Evolutionary conservation across 1,140 invertebrate species (phyloP), one percentile per base, ranked within the genome.

Genomic region (Diorhabda elongata): DNA sequence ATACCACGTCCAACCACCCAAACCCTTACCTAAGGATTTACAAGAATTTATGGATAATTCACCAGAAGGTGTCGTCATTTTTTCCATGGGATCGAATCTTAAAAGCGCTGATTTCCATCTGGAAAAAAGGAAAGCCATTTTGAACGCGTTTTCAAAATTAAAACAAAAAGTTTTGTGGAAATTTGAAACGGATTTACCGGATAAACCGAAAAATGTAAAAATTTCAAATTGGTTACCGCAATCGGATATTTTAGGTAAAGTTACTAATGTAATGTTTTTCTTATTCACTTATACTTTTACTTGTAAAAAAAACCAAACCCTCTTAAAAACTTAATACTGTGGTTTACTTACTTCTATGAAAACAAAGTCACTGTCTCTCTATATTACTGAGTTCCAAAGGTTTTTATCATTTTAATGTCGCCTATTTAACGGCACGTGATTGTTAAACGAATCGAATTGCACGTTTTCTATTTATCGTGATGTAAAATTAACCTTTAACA

Each of bases 131-230:
- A 72, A 83, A n/a, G 76, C 80, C 2, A 82, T 89, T 57, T 42
- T 87, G 2, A 78, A 80, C 2, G 83, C 81, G 2, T 83, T 89
- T 45, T 79, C 81, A 0, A 83, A 84, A 73, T 70, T 88, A 3
- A 84, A 85, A 58, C 84, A 88, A 69, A 81, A 83, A 59, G 83
- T 90, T 8, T 80, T 90, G 26, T 90, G 88, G 88, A 90, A 90
- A 76, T 88, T 83, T 71, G 88, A 90, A 72, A 75, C 79, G n/a
- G 83, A 85, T 44, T 66, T 83, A 58, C 71, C 78, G 6, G 77
- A 78, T 42, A 63, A 66, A 47, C 63, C 71, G 8, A 26, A 79
- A 0, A 87, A 88, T 75, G 82, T 88, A 1, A 80, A 81, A 42
- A 70, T 83, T 5, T 72, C 78, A 3, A 77, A 76, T 42, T 86